Conservation (phyloP, 2,113 vertebrate species). For the Clinocottus analis region DNA sequence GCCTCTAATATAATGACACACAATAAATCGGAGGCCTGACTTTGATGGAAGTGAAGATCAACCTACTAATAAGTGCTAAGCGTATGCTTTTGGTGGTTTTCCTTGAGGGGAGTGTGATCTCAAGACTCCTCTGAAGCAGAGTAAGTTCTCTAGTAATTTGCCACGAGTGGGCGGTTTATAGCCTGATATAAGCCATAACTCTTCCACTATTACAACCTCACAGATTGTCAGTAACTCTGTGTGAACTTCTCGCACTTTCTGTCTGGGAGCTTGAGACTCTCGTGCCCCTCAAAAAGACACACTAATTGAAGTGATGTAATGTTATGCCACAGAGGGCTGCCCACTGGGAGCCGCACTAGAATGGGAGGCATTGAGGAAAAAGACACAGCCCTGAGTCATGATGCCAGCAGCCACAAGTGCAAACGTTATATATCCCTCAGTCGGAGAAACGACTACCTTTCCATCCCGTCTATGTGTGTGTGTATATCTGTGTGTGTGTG, state of each 20-base stretch:
- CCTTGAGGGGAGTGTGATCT: constrained; percentile 66
- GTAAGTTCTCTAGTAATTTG: constrained; percentile 73
- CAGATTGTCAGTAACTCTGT: constrained; percentile 41
- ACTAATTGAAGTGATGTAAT: constrained; percentile 80
- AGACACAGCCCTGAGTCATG: constrained; percentile 65
- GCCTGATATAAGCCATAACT: constrained; percentile 77
- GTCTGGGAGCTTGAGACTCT: constrained; percentile 47
- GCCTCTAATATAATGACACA: constrained; percentile 41
- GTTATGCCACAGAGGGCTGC: constrained; percentile 69
- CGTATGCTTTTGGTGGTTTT: constrained; percentile 66
- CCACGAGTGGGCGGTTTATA: constrained; percentile 74
- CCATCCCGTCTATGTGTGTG: constrained; percentile 49
- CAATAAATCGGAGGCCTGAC: constrained; percentile 70
- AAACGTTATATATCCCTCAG: constrained; percentile 63
- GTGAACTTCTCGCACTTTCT: constrained; percentile 48
- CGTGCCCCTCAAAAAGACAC: constrained; percentile 54
- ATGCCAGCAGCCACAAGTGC: constrained; percentile 73
- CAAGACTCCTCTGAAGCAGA: constrained; percentile 64
- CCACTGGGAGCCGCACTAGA: constrained; percentile 60
- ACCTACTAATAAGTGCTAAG: constrained; percentile 68
- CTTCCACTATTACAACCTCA: constrained; percentile 64
- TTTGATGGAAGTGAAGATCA: constrained; percentile 64
- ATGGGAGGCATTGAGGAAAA: constrained; percentile 70
- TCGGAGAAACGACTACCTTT: constrained; percentile 70
- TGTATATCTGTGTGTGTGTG: constrained; percentile 14